Evolutionary conservation across 2,797 vertebrate genomes (phyloP).

Genomic region (Sebastes goodei): DNA sequence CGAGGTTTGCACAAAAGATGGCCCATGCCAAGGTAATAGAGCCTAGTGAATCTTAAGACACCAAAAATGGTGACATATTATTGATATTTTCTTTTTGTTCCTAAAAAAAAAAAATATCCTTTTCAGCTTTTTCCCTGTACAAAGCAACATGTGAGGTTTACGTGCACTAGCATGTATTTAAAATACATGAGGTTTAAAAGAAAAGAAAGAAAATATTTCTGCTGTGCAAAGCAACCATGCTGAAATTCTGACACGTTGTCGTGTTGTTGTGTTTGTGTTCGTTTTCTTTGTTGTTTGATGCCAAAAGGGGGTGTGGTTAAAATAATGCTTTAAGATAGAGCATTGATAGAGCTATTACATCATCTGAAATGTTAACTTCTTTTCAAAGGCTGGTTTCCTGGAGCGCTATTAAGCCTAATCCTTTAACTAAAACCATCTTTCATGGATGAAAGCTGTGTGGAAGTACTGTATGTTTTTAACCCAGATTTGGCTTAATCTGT

Average conservation of each 20-base stretch:
- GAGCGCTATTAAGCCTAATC: constrained; percentile 69
- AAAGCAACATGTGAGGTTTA: constrained; percentile 61
- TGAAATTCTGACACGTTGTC: constrained; percentile 65
- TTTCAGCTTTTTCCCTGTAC: constrained; percentile 40
- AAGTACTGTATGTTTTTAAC: constrained; percentile 69
- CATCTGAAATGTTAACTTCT: constrained; percentile 57
- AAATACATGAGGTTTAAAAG: constrained; percentile 54
- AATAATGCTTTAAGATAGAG: constrained; percentile 56
- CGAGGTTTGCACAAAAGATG: constrained; percentile 78
- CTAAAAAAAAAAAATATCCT: constrained; percentile 40
- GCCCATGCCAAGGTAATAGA: constrained; percentile 63
- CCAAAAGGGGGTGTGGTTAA: constrained; percentile 77
- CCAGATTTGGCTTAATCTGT: constrained; percentile 69
- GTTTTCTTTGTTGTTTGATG: constrained; percentile 79
- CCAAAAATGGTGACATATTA: constrained; percentile 46
- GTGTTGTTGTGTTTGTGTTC: constrained; percentile 70
- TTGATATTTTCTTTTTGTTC: constrained; percentile 46
- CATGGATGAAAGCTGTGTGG: constrained; percentile 65
- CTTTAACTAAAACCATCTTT: constrained; percentile 73
- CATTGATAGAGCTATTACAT: constrained; percentile 66
- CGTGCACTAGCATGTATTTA: constrained; percentile 49
- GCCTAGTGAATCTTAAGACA: constrained; percentile 62
- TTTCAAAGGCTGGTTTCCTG: constrained; percentile 70
- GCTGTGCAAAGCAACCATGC: constrained; percentile 67
- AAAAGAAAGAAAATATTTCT: constrained; percentile 62